Base-by-base conservation (phyloP, 2,797 vertebrate genomes). In the Typhlichthys eigenmanni region DNA sequence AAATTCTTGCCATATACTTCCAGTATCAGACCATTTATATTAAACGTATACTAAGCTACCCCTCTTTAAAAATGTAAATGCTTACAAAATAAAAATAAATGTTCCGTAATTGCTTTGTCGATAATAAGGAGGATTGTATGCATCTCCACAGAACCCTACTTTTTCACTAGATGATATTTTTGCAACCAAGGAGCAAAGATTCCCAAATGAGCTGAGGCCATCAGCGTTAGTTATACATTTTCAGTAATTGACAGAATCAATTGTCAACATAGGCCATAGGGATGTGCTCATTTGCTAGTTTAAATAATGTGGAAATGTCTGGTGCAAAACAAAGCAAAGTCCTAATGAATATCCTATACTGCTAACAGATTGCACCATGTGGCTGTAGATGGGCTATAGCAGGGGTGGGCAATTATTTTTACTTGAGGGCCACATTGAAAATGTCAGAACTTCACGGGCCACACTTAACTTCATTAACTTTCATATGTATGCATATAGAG, bases 271-370 rank as follows among this genome's bases (percentile, higher is more conserved):
- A 68, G 75, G 79, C 77, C 80, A 85, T 85, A 80, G 65, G 76
- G 81, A 82, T 77, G 60, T 57, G 58, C 67, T 81, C 74, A 74
- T 85, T 74, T 81, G 79, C 79, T 72, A 82, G 75, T 77, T 80
- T 85, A 76, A 81, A 81, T 56, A 76, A 82, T 78, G 82, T 82
- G 71, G 66, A 86, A 83, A 81, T 86, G 81, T 83, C 78, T 90
- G 85, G 75, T 81, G 62, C 71, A 71, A 75, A 83, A 80, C 76
- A 73, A 81, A 72, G 69, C 53, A 9, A 62, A 79, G 72, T 67
- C 48, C 77, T 84, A 83, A 88, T 88, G 87, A 86, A 82, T 80
- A 81, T 81, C 80, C 79, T 66, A 80, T 38, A 9, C 80, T 75
- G 80, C 75, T 85, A 69, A 79, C 79, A 83, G 80, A 85, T 70